Percentiles rank a stretch among this genome's conserved stretches.
Evolutionary conservation across 2,113 vertebrate genomes (phyloP).

Genomic region (Ciconia maguari): DNA sequence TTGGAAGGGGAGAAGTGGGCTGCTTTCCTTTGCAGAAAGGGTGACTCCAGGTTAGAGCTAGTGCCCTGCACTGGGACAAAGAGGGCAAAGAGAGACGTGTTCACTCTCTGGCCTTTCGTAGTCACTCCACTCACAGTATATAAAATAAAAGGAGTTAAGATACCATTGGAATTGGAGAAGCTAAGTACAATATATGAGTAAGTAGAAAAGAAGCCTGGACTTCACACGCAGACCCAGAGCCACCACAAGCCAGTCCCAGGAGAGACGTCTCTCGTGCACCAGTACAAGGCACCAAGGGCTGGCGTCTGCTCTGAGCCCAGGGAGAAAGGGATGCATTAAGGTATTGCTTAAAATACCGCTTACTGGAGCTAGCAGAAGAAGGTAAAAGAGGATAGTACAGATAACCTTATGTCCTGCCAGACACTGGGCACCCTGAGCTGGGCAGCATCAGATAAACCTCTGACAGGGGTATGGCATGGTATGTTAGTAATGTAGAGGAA

Average conservation of each 20-base stretch:
- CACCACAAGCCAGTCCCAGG: accelerated
- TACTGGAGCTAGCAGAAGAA: background rate
- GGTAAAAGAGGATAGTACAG: background rate
- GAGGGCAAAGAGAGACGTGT: background rate
- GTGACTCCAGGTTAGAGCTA: background rate
- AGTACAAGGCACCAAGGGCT: background rate
- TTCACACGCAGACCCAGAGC: background rate
- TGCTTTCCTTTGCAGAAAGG: background rate
- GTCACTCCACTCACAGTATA: background rate
- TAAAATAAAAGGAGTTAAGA: background rate
- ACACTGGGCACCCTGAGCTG: background rate
- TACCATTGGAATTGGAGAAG: background rate
- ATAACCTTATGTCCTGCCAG: background rate
- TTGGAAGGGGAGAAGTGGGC: background rate
- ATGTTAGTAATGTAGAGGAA: background rate
- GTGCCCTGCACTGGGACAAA: background rate
- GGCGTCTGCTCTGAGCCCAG: background rate
- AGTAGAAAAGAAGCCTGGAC: background rate
- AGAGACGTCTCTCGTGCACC: background rate
- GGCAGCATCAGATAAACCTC: background rate
- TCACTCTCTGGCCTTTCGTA: background rate
- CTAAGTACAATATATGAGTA: background rate
- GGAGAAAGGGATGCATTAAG: background rate
- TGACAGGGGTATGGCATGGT: accelerated
- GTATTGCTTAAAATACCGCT: background rate